Evolutionary conservation across 2,797 vertebrate species (phyloP), one percentile per base, ranked within the genome.

Genomic region (Diplodus sargus): DNA sequence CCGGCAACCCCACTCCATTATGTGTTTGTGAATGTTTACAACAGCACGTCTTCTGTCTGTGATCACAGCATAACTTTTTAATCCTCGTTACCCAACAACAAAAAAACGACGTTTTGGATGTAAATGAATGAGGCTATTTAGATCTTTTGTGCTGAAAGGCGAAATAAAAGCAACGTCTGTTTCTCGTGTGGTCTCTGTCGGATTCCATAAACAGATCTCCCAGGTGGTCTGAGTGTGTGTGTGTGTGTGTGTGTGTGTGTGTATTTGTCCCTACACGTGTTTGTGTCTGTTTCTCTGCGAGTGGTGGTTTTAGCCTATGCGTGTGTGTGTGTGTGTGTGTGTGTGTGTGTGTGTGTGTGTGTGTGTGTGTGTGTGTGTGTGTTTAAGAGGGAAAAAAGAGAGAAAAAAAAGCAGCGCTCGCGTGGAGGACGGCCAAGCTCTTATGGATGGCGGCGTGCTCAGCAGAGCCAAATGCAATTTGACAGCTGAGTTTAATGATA

Each of bases 201-300:
- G 85, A 90, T 95, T 94, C 85, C 90, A 90, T 96, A 97, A 97
- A 98, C 96, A 95, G 45, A 94, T 91, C 93, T 95, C 93, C 93
- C 95, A 94, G 96, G 97, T 96, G 97, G 96, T 96, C 96, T 70
- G 3, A 34, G n/a, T 56, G 30, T 54, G 58, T 60, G 73, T 70
- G 54, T 70, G 49, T 45, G 64, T 70, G 63, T 65, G 69, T 74
- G 74, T 71, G 75, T n/a, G 53, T 64, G 67, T 70, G 67, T 71
- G 70, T 74, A 54, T 83, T 23, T 66, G 63, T 67, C n/a, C 42
- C 47, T 65, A 62, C 12, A 42, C 63, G 47, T 75, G 63, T 70
- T 60, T 67, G 65, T 70, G 51, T 78, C 56, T 76, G 73, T 79
- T 77, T 72, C 67, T 70, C 47, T 66, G 70, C 30, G 25, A 81